phyloP scores from a whole-genome alignment of 2,113 vertebrate species.

The Antennarius striatus region DNA sequence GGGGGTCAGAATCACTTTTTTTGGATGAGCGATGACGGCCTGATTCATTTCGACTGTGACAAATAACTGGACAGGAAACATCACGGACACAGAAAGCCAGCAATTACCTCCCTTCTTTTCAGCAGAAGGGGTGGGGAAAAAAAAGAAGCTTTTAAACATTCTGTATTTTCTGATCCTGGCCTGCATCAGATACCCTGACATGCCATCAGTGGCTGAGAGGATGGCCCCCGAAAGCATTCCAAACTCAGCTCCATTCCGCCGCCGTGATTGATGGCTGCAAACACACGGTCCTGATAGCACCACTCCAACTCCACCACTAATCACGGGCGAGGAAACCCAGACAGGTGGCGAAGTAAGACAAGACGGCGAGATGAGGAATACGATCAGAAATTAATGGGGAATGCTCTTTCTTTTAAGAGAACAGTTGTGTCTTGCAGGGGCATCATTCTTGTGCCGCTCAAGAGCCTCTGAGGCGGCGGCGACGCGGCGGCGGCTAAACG shows the following conservation, averaged over 20 bases:
- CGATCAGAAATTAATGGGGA: not conserved
- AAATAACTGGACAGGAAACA: not conserved
- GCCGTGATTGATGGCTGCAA: constrained; percentile 41
- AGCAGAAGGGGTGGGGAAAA: constrained; percentile 28
- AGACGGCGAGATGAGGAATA: constrained; percentile 1
- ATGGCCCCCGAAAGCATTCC: constrained; percentile 15
- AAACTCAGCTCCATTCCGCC: constrained; percentile 27
- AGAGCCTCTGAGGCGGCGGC: constrained; percentile 28
- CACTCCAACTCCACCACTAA: constrained; percentile 28
- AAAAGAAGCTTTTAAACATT: constrained; percentile 34
- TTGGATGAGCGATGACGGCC: no score
- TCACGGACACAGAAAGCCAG: constrained; percentile 8
- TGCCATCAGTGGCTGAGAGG: constrained; percentile 26
- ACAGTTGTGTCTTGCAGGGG: constrained; percentile 16
- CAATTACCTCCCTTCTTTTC: constrained; percentile 24
- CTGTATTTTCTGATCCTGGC: constrained; percentile 35
- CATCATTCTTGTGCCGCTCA: constrained; percentile 17
- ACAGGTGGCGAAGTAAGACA: not conserved
- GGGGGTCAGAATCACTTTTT: no score
- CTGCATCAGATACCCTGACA: constrained; percentile 44
- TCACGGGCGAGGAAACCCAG: constrained; percentile 15
- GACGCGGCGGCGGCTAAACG: constrained; percentile 26
- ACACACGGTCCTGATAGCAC: constrained; percentile 32
- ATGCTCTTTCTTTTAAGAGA: constrained; percentile 15
- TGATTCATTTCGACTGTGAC: not conserved